Base-by-base conservation (phyloP, 2,113 vertebrate species). In the Corythaixoides concolor region DNA sequence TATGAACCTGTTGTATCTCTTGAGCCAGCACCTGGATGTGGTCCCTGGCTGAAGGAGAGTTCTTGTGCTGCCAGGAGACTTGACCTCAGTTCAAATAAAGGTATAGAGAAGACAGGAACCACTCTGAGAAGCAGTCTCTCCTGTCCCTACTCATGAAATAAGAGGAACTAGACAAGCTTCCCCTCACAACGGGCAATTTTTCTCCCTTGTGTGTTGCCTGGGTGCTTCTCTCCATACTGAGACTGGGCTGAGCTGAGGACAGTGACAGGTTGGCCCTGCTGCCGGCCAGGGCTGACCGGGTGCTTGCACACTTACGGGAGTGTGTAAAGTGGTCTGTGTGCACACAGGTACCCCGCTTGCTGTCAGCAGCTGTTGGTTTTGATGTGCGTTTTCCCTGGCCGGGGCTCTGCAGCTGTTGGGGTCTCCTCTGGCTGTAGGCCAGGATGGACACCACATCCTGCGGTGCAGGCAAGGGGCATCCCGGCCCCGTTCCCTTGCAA, bases 251-350 rank as follows among this genome's bases (percentile, higher is more conserved):
- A 89, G 88, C 91, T 89, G 90, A 84, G 88, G 78, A 47, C 83
- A 79, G 86, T 63, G 77, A 85, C 23, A 13, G 6, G 55, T 81
- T 78, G 72, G 82, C 90, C 77, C 85, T 15, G 68, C 32, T 37
- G 53, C 45, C 2, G 22, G 14, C 45, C 28, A 1, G 27, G n/a
- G 56, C 17, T 0, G 8, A 3, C 5, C 7, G 12, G 24, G 23
- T 11, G 27, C 16, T 33, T 1, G 58, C 24, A 19, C 8, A 0
- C 13, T 4, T 19, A 3, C 0, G 15, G 32, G 24, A 50, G 45
- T 1, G 3, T 21, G 20, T 10, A 15, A 16, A 32, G 10, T 2
- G n/a, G 16, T 12, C 35, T 67, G 24, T 8, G 9, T 3, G 1
- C 33, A 8, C 50, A 0, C n/a, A 14, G 13, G n/a, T 6, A 6